Conservation (phyloP, 2,113 vertebrate species). For the Gadus macrocephalus region DNA sequence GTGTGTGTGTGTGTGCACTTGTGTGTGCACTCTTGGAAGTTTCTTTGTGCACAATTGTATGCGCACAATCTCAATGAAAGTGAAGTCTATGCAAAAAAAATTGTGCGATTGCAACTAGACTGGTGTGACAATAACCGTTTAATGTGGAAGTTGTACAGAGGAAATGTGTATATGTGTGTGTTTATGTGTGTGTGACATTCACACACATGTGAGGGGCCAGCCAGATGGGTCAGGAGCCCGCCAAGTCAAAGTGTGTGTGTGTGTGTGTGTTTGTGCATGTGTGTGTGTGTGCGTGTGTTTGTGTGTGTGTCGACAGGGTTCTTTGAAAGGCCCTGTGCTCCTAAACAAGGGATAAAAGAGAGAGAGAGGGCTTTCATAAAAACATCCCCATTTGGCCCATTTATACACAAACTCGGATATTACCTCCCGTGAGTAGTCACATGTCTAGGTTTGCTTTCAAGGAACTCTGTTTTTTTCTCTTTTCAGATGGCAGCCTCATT, state of each 20-base stretch:
- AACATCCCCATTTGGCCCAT: too few species aligned
- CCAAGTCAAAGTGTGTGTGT: conserved; percentile 8
- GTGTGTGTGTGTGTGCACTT: conserved; percentile 16
- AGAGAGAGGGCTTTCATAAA: background rate
- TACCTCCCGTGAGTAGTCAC: too few species aligned
- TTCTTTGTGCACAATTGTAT: background rate
- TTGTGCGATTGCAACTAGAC: background rate
- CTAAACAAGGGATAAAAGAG: conserved; percentile 17
- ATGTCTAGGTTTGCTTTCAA: background rate
- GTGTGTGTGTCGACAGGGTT: background rate
- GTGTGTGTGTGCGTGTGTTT: background rate
- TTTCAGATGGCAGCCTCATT: background rate
- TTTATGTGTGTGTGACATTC: conserved; percentile 7
- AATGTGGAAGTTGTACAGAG: background rate
- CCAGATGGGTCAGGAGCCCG: conserved; percentile 36
- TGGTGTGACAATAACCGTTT: background rate
- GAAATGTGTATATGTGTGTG: conserved; percentile 10
- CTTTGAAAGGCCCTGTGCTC: conserved; percentile 36
- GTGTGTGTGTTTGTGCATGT: background rate
- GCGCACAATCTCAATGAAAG: background rate
- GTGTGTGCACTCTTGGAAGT: background rate
- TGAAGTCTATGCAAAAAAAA: background rate
- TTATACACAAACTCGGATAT: too few species aligned
- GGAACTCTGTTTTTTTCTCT: background rate
- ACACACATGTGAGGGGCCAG: conserved; percentile 23